Evolutionary conservation across 2,888 invertebrate genomes (phyloP), one percentile per base, ranked within the genome.

Genomic region (Cryptophagus acutangulus): DNA sequence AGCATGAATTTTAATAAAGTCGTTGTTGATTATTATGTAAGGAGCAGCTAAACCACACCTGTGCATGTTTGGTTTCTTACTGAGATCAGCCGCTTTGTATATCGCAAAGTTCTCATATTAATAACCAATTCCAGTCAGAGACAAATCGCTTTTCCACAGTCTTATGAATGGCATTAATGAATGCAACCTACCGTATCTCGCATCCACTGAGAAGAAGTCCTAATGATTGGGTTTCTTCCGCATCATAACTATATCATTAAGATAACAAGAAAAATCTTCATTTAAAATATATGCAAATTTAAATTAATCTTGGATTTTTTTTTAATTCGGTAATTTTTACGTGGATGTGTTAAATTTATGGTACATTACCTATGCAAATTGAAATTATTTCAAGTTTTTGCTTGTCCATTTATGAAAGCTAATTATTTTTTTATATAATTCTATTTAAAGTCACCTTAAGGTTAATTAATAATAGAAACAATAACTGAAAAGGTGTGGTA

Each of bases 401-500:
- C n/a, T n/a, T n/a, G n/a, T n/a, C n/a, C n/a, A n/a, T n/a, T n/a
- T n/a, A n/a, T n/a, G n/a, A n/a, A n/a, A n/a, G n/a, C n/a, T n/a
- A n/a, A n/a, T n/a, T n/a, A n/a, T n/a, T n/a, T n/a, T n/a, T n/a
- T n/a, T n/a, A n/a, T n/a, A n/a, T n/a, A n/a, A n/a, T n/a, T n/a
- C n/a, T n/a, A n/a, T n/a, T n/a, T n/a, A n/a, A n/a, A n/a, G n/a
- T n/a, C n/a, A n/a, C n/a, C n/a, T n/a, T n/a, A n/a, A n/a, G n/a
- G n/a, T 39, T 18, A 29, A 45, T 45, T 41, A 41, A 38, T 33
- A 26, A 34, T 20, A 38, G 31, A 38, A 45, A 45, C 41, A 45
- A 45, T 41, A 36, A 41, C 33, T 20, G 38, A 28, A 34, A 43
- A 51, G 53, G 51, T 39, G 53, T 42, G 53, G 46, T 43, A 29